A percentile compares a stretch with the other conserved stretches of the same genome.
phyloP scores from a whole-genome alignment of 2,113 vertebrate species.

The Aramus guarauna region DNA sequence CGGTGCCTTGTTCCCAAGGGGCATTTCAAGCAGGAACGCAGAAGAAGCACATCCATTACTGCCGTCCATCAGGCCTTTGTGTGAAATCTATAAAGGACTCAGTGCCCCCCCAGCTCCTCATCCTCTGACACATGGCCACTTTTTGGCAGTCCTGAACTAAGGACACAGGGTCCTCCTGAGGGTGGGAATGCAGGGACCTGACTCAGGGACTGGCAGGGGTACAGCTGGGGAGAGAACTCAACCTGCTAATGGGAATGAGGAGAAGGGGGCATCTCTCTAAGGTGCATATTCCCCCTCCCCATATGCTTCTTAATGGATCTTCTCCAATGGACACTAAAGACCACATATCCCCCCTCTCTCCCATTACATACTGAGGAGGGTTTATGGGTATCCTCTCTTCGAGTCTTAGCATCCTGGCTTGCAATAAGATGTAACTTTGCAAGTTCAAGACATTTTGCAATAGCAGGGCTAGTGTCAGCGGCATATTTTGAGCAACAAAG shows the following conservation, averaged over 20 bases:
- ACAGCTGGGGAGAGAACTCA: not conserved
- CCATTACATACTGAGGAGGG: not conserved
- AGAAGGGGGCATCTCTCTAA: not conserved
- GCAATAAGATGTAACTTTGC: not conserved
- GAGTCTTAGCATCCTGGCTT: not conserved
- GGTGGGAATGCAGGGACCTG: not conserved
- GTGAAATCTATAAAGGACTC: not conserved
- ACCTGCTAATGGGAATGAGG: not conserved
- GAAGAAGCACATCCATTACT: not conserved
- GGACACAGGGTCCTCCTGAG: not conserved
- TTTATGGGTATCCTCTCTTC: not conserved
- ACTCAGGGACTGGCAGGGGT: not conserved
- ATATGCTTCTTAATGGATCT: not conserved
- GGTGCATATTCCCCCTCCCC: not conserved
- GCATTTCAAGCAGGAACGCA: not conserved
- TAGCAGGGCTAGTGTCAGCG: not conserved
- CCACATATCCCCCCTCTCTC: rapidly evolving
- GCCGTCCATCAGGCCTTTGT: not conserved
- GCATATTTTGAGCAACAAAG: not conserved
- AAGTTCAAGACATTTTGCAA: not conserved
- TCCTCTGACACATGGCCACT: not conserved
- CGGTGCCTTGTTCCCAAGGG: not conserved
- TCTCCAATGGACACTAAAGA: not conserved
- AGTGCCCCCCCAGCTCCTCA: not conserved
- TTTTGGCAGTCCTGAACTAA: not conserved